Base-by-base conservation (phyloP, 2,113 vertebrate genomes). In the Cyphomyrus plagiostoma region DNA sequence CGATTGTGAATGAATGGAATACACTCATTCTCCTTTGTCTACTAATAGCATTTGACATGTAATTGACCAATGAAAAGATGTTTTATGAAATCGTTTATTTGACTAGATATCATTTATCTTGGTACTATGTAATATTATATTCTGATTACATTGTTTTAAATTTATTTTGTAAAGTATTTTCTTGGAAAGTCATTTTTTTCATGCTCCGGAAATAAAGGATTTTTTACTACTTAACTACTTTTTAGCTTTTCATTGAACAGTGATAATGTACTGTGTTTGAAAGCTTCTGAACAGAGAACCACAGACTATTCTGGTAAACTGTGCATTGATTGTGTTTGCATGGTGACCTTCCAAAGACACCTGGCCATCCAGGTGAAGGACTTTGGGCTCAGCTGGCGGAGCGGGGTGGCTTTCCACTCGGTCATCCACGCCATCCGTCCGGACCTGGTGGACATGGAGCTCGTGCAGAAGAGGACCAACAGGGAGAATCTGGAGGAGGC, bases 361-460 rank as follows among this genome's bases (percentile, higher is more conserved):
- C 35, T 66, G 53, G 87, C 87, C 23, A 26, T 88, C 90, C 97
- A 97, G 3, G 97, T 98, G 89, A 95, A 96, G 89, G 97, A 98
- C 91, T 99, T 98, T 80, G 95, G 97, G 4, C 95, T 94, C 93
- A 98, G 98, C 90, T 99, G 98, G 98, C 96, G 95, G 90, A 98
- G 96, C 4, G 98, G 98, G 35, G 92, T 98, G 89, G 97, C 97
- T 10, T 98, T 99, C 93, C 94, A 98, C 88, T 97, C 97, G 0
- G 3, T 98, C 90, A 97, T 99, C 89, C 97, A 98, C 94, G 96
- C 96, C 89, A 96, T 98, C 56, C 95, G 97, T 88, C 96, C 95
- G 74, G 95, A 93, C 88, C 92, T 98, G 92, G 97, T 98, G 46
- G 96, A 99, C 91, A 96, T 98, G 94, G 97, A 95, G 91, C 94